Evolutionary conservation across 2,113 vertebrate species (phyloP).

Genomic region (Gobius niger): DNA sequence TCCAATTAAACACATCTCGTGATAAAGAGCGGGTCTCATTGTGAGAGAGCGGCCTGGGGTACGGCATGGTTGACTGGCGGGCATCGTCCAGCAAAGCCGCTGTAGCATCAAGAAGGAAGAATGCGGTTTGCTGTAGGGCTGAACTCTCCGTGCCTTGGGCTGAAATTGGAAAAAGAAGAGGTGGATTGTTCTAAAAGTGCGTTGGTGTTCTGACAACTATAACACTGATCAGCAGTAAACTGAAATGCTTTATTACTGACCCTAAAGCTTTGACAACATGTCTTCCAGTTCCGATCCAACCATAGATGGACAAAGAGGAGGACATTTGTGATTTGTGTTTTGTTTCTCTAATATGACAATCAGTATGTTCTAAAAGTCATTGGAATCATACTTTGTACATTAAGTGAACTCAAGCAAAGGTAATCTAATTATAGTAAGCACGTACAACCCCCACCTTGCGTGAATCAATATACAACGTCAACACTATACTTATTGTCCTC

Average conservation of each 20-base stretch:
- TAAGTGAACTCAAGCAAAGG: neutral
- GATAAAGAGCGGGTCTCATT: conserved; percentile 63
- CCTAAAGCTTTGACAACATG: too few species aligned
- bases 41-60: conserved; percentile 60
- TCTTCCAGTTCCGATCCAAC: too few species aligned
- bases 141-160: conserved; percentile 34
- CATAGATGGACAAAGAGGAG: too few species aligned
- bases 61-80: conserved; percentile 52
- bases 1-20: conserved; percentile 61
- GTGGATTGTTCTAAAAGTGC: neutral
- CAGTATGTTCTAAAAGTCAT: too few species aligned
- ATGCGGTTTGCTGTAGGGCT: conserved; percentile 46
- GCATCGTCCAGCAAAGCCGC: conserved; percentile 55
- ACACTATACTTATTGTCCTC: conserved; percentile 23
- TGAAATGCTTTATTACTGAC: neutral
- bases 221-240: too few species aligned
- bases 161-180: too few species aligned
- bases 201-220: conserved; percentile 1
- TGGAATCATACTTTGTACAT: neutral
- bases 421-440: conserved; percentile 26
- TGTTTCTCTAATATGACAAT: too few species aligned
- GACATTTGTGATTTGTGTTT: too few species aligned
- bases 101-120: conserved; percentile 68
- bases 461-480: conserved; percentile 27
- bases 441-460: conserved; percentile 31